Evolutionary conservation across 2,113 vertebrate genomes (phyloP), one percentile per base, ranked within the genome.

Genomic region (Syrmaticus mikado): DNA sequence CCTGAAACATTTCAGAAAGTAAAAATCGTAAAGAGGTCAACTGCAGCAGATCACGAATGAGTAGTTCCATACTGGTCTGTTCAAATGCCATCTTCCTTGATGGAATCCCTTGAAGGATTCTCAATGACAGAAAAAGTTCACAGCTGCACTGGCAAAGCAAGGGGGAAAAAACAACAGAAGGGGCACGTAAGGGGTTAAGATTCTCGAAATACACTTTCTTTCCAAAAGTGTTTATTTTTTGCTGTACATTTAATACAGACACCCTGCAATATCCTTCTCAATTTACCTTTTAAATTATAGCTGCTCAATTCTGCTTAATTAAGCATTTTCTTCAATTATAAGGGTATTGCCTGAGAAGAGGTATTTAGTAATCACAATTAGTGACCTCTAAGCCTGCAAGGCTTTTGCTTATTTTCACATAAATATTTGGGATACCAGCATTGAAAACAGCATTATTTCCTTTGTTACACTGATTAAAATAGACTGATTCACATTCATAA

Each of bases 301-400:
- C 48, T 58, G 36, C 50, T 88, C 82, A 53, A 73, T 92, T 82
- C 75, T 95, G 36, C 76, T 60, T 80, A 80, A 82, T 91, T 90
- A 92, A 95, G 41, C 25, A 58, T 74, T 91, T 92, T 73, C 57
- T 86, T 89, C 83, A 83, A 61, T 90, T 88, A 57, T 32, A 96
- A 77, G n/a, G 90, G 43, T 65, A 82, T 86, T 91, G 82, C 58
- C 58, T 84, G 28, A 53, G 48, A 85, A 92, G 84, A 93, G 57
- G 27, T 28, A 57, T 41, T 78, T 55, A 78, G 68, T 43, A 73
- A 73, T 85, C 60, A 93, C 89, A 91, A 72, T 87, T 85, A 91
- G 60, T 71, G 79, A 92, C 57, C 89, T 87, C 60, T 90, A 58
- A 61, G 70, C 79, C 87, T 66, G 30, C 36, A 85, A 89, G 78